Percentiles rank a stretch among this genome's conserved stretches.
Evolutionary conservation across 30 jellyfish, hydroid and myxozoan species (phyloP).

Genomic region (Hydractinia echinata): DNA sequence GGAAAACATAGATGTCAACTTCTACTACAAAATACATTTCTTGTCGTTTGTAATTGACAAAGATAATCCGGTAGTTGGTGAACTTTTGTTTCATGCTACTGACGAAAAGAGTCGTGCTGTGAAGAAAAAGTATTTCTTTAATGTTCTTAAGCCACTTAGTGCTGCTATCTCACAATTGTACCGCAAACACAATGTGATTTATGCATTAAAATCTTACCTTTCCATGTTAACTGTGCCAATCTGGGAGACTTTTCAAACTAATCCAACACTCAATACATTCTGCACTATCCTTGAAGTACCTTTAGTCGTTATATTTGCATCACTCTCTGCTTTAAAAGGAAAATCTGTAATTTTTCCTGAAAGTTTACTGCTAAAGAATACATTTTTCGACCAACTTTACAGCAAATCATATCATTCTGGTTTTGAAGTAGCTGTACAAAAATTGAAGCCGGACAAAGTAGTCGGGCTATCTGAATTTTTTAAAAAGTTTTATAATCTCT

Average conservation of each 20-base stretch:
- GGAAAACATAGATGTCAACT: not conserved
- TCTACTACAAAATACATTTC: not conserved
- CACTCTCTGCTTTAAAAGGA: not conserved
- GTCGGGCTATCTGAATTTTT: not conserved
- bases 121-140: not conserved
- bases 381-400: not conserved
- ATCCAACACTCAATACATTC: constrained; percentile 2
- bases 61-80: not conserved
- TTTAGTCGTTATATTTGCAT: not conserved
- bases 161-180: not conserved
- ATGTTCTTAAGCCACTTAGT: constrained; percentile 6
- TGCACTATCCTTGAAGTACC: constrained; percentile 7
- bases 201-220: not conserved
- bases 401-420: not conserved
- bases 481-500: not conserved
- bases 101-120: not conserved
- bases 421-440: not conserved
- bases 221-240: not conserved
- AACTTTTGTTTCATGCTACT: not conserved
- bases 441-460: not conserved
- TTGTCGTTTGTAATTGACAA: not conserved
- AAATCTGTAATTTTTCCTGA: constrained; percentile 4
- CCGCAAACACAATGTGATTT: not conserved
- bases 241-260: not conserved
- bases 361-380: not conserved